phyloP scores from a whole-genome alignment of 2,797 vertebrate species.

The Neosilurus mollespiculum region DNA sequence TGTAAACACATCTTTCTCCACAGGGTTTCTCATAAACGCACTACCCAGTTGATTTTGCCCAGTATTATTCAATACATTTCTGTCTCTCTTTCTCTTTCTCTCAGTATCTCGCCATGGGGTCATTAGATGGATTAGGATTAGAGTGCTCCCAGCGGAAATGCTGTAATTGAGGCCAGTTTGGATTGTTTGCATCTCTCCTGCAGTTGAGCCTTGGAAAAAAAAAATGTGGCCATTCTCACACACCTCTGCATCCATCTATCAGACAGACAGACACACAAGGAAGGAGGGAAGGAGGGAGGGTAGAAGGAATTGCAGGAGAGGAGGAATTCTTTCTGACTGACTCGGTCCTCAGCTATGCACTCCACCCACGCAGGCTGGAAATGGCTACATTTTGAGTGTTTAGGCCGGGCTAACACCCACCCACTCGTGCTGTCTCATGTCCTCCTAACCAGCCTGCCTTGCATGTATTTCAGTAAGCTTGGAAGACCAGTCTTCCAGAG shows the following conservation, averaged over 20 bases:
- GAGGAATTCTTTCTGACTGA: conserved; percentile 41
- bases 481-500: conserved; percentile 41
- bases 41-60: neutral
- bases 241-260: conserved; percentile 9
- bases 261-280: conserved; percentile 5
- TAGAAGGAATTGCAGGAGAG: conserved; percentile 31
- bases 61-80: neutral
- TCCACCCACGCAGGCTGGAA: conserved; percentile 41
- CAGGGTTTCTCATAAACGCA: conserved; percentile 1
- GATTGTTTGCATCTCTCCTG: neutral
- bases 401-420: conserved; percentile 35
- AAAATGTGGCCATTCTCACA: conserved; percentile 21
- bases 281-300: neutral
- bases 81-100: neutral
- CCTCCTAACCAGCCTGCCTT: conserved; percentile 14
- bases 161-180: conserved; percentile 9
- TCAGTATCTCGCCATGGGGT: neutral
- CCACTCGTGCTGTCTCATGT: conserved; percentile 31
- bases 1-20: conserved; percentile 29
- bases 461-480: conserved; percentile 21
- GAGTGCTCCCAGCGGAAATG: neutral
- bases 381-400: conserved; percentile 42
- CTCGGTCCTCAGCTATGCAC: conserved; percentile 43
- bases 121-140: conserved; percentile 35
- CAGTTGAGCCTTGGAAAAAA: conserved; percentile 4